These are phyloP conservation scores for Merops nubicus DNA, from an alignment of 2,113 vertebrate species.

Conservation along the genomic window DNA sequence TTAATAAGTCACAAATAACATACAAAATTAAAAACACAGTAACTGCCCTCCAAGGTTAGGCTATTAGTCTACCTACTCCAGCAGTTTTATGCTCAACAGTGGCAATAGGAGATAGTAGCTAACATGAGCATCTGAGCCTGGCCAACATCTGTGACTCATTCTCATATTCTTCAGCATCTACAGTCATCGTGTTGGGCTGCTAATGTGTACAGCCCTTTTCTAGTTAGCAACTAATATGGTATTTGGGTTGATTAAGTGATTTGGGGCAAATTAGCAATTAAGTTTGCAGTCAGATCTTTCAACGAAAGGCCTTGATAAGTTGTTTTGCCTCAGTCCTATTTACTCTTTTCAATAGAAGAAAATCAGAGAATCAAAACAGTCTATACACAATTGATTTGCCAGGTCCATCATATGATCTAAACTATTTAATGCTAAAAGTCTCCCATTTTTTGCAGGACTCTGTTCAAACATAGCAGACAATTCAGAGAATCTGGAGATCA, in stretches of 20 bases:
- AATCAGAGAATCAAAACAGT: background rate
- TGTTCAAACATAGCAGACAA: constrained; percentile 38
- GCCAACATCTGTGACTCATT: background rate
- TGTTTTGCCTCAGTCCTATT: background rate
- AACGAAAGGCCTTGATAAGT: background rate
- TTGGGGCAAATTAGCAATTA: background rate
- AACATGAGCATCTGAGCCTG: background rate
- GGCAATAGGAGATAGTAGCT: background rate
- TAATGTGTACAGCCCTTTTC: background rate
- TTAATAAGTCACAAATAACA: background rate
- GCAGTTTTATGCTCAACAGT: background rate
- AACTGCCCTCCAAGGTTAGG: background rate
- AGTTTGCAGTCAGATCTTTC: background rate
- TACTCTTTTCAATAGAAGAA: background rate
- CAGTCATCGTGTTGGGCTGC: background rate
- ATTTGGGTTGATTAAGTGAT: background rate
- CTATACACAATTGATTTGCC: constrained; percentile 13
- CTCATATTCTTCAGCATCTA: background rate
- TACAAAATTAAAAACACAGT: background rate
- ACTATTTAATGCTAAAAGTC: constrained; percentile 36
- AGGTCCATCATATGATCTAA: constrained; percentile 22
- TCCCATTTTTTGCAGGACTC: constrained; percentile 8
- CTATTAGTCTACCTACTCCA: background rate
- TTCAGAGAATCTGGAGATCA: constrained; percentile 45
- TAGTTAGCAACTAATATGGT: background rate